These are phyloP conservation scores for Sminthurides bifidus DNA, from an alignment of 1,140 invertebrate genomes.

Conservation along the genomic window DNA sequence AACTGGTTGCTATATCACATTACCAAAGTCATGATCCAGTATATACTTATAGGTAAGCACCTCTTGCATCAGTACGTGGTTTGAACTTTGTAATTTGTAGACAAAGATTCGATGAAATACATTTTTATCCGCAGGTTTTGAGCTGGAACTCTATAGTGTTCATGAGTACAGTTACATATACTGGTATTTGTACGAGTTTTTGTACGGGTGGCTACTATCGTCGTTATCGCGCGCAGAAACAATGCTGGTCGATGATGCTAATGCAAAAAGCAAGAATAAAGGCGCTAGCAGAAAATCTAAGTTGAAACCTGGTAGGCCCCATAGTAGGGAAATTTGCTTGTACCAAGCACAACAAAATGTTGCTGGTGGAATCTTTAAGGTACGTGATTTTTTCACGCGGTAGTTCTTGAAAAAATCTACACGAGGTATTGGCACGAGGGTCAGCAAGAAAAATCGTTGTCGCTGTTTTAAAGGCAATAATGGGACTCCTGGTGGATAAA, in stretches of 20 bases:
- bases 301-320: slow-evolving; percentile 62
- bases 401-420: no score
- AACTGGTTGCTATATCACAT: slow-evolving; percentile 95
- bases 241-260: slow-evolving; percentile 53
- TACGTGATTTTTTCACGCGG: slow-evolving; percentile 39
- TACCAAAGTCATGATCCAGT: slow-evolving; percentile 90
- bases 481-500: slow-evolving; percentile 56
- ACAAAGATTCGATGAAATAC: no score
- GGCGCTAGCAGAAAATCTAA: slow-evolving; percentile 39
- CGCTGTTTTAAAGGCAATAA: slow-evolving; percentile 48
- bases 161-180: slow-evolving; percentile 94
- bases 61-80: no score
- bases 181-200: slow-evolving; percentile 91
- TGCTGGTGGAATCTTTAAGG: slow-evolving; percentile 90
- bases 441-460: background rate
- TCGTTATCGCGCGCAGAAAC: slow-evolving; percentile 78
- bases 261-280: slow-evolving; percentile 31
- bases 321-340: slow-evolving; percentile 67
- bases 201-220: slow-evolving; percentile 86
- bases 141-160: slow-evolving; percentile 79
- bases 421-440: no score
- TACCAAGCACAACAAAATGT: slow-evolving; percentile 84
- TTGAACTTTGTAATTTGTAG: no score
- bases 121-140: no score
- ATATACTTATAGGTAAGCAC: no score